A percentile compares a stretch with the other conserved stretches of the same genome.
These are phyloP conservation scores for Globicephala melas DNA, from an alignment of 2,113 vertebrate species.

Conservation along the genomic window DNA sequence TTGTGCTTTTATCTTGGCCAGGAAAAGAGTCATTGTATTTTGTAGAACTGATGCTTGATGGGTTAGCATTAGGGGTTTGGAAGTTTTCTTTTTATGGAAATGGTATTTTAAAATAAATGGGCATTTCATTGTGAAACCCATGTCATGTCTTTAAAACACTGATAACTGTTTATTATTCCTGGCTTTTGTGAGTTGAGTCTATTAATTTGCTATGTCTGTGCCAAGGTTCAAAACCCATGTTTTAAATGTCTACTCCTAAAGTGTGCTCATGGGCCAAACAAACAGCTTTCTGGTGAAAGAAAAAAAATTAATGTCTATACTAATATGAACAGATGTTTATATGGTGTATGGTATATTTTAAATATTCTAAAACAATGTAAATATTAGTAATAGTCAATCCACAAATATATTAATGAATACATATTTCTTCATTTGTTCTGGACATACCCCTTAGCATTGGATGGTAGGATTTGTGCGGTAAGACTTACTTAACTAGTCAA, in stretches of 20 bases:
- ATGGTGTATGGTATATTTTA: not conserved
- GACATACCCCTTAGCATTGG: not conserved
- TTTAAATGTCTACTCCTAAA: not conserved
- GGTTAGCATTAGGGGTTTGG: not conserved
- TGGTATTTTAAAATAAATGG: slow-evolving; percentile 6
- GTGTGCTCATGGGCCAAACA: not conserved
- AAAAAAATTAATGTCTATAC: not conserved
- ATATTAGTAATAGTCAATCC: not conserved
- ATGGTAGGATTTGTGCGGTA: not conserved
- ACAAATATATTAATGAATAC: not conserved
- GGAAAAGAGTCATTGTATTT: not conserved
- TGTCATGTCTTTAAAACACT: not conserved
- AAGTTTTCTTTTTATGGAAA: slow-evolving; percentile 32
- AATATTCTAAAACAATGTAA: not conserved
- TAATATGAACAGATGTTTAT: not conserved
- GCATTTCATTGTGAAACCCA: not conserved
- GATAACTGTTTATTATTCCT: not conserved
- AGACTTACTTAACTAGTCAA: not conserved
- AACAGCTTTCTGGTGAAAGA: not conserved
- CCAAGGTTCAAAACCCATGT: not conserved
- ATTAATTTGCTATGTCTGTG: slow-evolving; percentile 7
- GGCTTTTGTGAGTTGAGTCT: slow-evolving; percentile 7
- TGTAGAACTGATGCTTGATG: not conserved
- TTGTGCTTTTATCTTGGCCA: not conserved
- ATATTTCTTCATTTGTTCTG: slow-evolving; percentile 1